Base-by-base conservation (phyloP, 2,113 vertebrate genomes). In the Leptobrachium leishanense region DNA sequence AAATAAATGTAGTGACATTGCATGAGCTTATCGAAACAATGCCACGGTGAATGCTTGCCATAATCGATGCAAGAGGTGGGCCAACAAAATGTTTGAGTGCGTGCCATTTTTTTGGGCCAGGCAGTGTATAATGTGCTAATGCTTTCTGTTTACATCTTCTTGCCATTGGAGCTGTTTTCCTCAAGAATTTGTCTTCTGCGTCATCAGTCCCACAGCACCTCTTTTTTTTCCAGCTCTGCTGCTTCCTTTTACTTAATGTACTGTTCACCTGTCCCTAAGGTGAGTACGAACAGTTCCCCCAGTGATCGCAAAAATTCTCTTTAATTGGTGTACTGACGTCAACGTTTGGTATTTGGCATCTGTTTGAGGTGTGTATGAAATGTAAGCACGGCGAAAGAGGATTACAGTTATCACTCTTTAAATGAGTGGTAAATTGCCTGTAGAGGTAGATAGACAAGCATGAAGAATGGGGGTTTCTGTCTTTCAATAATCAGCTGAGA, bases 271-370 rank as follows among this genome's bases (percentile, higher is more conserved):
- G 5, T 31, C 54, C 75, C 53, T 4, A 54, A 62, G 66, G 66
- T 69, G 69, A 64, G 63, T 20, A 54, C 42, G 31, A 20, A 72
- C 43, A 50, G 53, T 63, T 50, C 15, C 46, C 76, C 46, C 41
- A 8, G 50, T 53, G 44, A 65, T 72, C n/a, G 11, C 9, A 13
- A 39, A 15, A 73, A 66, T 31, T 6, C 12, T 65, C n/a, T 42
- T 13, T 50, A 53, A 65, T 57, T 13, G 55, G 11, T 43, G 20
- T 53, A 76, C 43, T 78, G 68, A 78, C 69, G 46, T 79, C 76
- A 79, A 12, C 63, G 62, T 46, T 63, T 63, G 20, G 41, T 59
- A 70, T 77, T 12, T 13, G 31, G 11, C 43, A n/a, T 41, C 6
- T 41, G 68, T 10, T 31, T 31, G 15, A 9, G 15, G 67, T 9